phyloP scores from a whole-genome alignment of 2,888 invertebrate genomes.

The Diaprepes abbreviatus region DNA sequence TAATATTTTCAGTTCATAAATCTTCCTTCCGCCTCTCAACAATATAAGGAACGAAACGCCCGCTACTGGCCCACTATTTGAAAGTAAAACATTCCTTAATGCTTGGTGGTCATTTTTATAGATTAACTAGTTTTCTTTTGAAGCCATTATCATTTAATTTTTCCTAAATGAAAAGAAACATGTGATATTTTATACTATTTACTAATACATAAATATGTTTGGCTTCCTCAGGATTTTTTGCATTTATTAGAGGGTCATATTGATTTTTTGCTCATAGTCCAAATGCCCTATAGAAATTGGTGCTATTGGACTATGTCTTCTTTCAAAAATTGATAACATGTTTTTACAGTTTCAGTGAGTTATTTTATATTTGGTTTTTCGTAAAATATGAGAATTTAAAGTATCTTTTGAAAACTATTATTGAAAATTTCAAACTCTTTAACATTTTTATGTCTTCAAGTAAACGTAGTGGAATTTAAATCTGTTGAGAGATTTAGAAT shows the following conservation, averaged over 20 bases:
- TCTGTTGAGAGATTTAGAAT: no score
- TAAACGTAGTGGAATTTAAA: no score
- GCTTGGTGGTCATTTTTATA: constrained; percentile 10
- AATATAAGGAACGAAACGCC: no score
- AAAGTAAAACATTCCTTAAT: background rate
- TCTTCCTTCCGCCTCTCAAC: no score
- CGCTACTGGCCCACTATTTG: no score
- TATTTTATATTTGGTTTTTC: no score
- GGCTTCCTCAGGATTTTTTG: constrained; percentile 63
- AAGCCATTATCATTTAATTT: constrained; percentile 62
- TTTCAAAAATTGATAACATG: background rate
- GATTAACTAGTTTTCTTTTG: constrained; percentile 34
- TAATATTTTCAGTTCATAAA: no score
- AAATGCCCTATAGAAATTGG: background rate
- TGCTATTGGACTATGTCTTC: background rate
- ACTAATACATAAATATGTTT: constrained; percentile 63
- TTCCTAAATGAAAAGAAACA: constrained; percentile 64
- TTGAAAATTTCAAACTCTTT: no score
- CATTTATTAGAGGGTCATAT: constrained; percentile 53
- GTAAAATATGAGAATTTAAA: no score
- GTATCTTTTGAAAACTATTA: no score
- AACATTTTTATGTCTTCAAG: no score
- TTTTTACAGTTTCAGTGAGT: constrained; percentile 3
- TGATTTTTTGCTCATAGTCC: constrained; percentile 8
- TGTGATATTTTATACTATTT: constrained; percentile 69